Base-by-base conservation (phyloP, 2,113 vertebrate species). In the Hemibates koningsi region DNA sequence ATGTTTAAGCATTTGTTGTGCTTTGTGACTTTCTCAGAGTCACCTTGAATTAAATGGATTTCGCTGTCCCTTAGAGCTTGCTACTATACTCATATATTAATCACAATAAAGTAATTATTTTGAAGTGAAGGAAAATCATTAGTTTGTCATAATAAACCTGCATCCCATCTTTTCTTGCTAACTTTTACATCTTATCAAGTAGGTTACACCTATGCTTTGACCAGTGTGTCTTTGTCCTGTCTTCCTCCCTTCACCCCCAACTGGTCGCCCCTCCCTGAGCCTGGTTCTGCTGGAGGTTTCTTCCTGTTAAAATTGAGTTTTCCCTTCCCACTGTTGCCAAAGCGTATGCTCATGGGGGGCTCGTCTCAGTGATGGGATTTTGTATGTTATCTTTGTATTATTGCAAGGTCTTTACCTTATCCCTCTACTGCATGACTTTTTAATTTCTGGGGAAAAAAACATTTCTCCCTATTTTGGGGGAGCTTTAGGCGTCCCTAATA, bases 381-480 rank as follows among this genome's bases (percentile, higher is more conserved):
- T 61, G 27, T 32, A 9, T 32, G 14, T 61, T 61, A 32, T 61
- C 14, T 32, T 61, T 59, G 14, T 61, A 57, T 57, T 57, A 57
- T 5, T 5, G 54, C 7, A 57, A 21, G 21, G 0, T 52, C 17
- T 52, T n/a, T 52, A n/a, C 17, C 17, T 52, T 52, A 3, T n/a
- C 50, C 50, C 50, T 52, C 8, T 52, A 52, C 50, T 52, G 50
- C 8, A 52, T 29, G 56, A 29, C 1, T 57, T 57, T 57, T 57
- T 57, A 0, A 57, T 29, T 57, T 57, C 4, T 29, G 12, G 56
- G 12, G 56, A 3, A 57, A 16, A 57, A 57, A 29, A 29, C 7
- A 57, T 57, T 57, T 29, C 24, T 0, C 24, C 24, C 24, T 29
- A 57, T 8, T 57, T 57, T 0, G 24, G 24, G 54, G 12, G 54